Percentiles rank a stretch among this genome's conserved stretches.
These are phyloP conservation scores for Drosophila siamana DNA, from an alignment of 2,888 invertebrate genomes.

Conservation along the genomic window DNA sequence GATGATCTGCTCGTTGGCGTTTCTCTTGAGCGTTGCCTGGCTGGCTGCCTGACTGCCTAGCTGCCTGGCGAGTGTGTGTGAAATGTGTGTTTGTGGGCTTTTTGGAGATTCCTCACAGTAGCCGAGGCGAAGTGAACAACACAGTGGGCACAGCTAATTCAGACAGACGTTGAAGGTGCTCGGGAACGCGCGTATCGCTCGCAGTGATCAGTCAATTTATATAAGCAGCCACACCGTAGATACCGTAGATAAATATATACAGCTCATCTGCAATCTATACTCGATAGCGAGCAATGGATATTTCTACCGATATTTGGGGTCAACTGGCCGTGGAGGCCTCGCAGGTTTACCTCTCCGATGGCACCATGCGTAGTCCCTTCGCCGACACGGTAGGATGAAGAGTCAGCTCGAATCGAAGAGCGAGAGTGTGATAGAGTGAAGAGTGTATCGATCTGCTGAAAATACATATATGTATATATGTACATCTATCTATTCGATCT, in stretches of 20 bases:
- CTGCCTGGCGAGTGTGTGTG: conserved; percentile 39
- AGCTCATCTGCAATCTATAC: conserved; percentile 22
- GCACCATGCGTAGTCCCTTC: conserved; percentile 92
- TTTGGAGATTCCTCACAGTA: conserved; percentile 78
- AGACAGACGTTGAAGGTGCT: conserved; percentile 65
- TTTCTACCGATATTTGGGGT: conserved; percentile 93
- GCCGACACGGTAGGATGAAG: conserved; percentile 90
- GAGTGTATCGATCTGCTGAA: conserved; percentile 12
- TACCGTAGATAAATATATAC: conserved; percentile 5
- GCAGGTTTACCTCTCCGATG: conserved; percentile 93
- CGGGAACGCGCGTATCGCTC: conserved; percentile 51
- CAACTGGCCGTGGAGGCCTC: conserved; percentile 94
- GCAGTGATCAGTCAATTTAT: conserved; percentile 58
- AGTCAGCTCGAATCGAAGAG: background rate
- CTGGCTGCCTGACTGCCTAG: conserved; percentile 26
- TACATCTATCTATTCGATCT: background rate
- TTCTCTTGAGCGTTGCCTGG: conserved; percentile 64
- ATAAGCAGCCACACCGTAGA: conserved; percentile 62
- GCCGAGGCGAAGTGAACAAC: conserved; percentile 58
- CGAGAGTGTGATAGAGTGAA: background rate
- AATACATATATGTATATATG: background rate
- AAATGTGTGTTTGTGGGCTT: conserved; percentile 46
- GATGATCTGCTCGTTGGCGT: conserved; percentile 31
- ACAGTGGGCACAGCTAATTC: conserved; percentile 61
- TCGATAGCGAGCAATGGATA: conserved; percentile 87